Conservation (phyloP, 2,888 invertebrate species). For the Leucophenga maculata region DNA sequence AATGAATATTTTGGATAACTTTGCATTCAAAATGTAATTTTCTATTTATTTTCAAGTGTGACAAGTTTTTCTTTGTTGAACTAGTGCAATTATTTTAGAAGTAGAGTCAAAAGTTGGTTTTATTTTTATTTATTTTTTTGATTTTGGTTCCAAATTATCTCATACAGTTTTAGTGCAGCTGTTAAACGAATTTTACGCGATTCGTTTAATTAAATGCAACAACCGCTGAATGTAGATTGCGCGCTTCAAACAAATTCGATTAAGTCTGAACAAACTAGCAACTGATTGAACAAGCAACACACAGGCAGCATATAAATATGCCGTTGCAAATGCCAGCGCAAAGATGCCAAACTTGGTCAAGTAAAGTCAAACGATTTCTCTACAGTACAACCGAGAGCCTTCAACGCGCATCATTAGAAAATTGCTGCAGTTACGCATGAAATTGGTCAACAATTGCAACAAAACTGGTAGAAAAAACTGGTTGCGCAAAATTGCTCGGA, state of each 20-base stretch:
- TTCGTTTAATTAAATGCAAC: constrained; percentile 1
- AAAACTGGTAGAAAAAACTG: background rate
- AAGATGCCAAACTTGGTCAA: constrained; percentile 13
- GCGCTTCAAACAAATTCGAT: constrained; percentile 48
- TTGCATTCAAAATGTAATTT: no score
- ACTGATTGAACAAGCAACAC: constrained; percentile 58
- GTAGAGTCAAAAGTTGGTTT: no score
- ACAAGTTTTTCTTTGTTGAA: no score
- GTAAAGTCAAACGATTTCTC: background rate
- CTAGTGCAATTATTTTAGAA: no score
- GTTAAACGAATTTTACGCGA: no score
- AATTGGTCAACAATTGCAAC: background rate
- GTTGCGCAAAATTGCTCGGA: constrained; percentile 2
- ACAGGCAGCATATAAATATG: background rate
- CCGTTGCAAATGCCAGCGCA: constrained; percentile 1
- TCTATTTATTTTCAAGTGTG: no score
- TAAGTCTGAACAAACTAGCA: constrained; percentile 64
- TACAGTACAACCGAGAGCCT: background rate
- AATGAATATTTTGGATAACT: no score
- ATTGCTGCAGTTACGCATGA: constrained; percentile 45
- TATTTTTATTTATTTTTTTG: no score
- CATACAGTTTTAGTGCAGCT: no score
- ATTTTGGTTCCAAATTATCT: no score
- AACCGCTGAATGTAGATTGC: no score
- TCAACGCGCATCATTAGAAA: constrained; percentile 41